Evolutionary conservation across 2,113 vertebrate genomes (phyloP).

Genomic region (Semicossyphus pulcher): DNA sequence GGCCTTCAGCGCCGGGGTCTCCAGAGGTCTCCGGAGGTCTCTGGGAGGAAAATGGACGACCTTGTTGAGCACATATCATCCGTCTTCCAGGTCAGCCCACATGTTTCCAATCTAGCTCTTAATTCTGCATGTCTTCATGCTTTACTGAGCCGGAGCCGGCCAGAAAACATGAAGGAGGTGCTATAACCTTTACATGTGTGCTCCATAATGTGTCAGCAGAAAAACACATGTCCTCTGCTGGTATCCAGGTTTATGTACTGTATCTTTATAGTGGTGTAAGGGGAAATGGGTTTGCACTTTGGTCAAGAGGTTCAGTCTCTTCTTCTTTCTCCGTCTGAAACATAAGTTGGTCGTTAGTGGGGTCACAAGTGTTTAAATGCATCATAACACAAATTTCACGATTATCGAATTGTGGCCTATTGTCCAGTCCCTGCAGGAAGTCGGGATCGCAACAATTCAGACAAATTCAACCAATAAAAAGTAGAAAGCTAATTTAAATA

Average conservation of each 20-base stretch:
- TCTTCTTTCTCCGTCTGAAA: too few relatives aligned
- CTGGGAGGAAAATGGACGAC: conserved; percentile 53
- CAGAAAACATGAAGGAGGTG: conserved; percentile 49
- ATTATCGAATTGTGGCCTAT: too few relatives aligned
- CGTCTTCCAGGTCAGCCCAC: conserved; percentile 69
- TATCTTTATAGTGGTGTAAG: conserved; percentile 18
- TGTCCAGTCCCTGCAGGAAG: too few relatives aligned
- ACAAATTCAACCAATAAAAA: too few relatives aligned
- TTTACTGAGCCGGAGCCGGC: conserved; percentile 53
- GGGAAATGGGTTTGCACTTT: conserved; percentile 16
- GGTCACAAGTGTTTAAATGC: too few relatives aligned
- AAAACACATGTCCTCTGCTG: conserved; percentile 32
- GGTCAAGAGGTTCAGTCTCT: background rate
- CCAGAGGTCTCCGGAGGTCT: conserved; percentile 43
- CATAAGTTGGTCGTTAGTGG: too few relatives aligned
- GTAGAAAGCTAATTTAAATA: too few relatives aligned
- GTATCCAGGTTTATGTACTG: conserved; percentile 3
- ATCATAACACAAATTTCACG: too few relatives aligned
- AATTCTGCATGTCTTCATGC: conserved; percentile 68
- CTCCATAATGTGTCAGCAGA: conserved; percentile 46
- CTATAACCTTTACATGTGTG: conserved; percentile 49
- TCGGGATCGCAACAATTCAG: too few relatives aligned
- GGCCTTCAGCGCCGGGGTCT: conserved; percentile 25
- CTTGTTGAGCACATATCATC: conserved; percentile 55
- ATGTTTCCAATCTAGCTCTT: conserved; percentile 76